A percentile compares a stretch with the other conserved stretches of the same genome.
phyloP scores from a whole-genome alignment of 2,888 invertebrate species.

The Megaustenia siamemsis region DNA sequence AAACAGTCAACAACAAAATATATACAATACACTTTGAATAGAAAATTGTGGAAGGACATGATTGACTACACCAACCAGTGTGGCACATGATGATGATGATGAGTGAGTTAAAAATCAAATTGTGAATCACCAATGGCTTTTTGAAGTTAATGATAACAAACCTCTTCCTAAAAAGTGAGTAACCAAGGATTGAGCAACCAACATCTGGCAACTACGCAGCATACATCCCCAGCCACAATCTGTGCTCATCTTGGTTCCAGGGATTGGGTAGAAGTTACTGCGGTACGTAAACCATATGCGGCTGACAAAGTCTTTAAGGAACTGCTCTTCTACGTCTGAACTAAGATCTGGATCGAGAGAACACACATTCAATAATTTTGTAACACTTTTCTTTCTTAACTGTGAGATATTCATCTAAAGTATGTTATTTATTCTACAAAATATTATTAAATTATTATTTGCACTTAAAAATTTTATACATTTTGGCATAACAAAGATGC shows the following conservation, averaged over 20 bases:
- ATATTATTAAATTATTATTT: neutral
- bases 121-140: too few species aligned
- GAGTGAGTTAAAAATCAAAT: too few species aligned
- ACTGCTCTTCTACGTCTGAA: slow-evolving; percentile 83
- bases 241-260: slow-evolving; percentile 90
- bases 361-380: neutral
- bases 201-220: slow-evolving; percentile 94
- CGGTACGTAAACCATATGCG: slow-evolving; percentile 86
- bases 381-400: neutral
- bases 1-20: too few species aligned
- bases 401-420: too few species aligned
- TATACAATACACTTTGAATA: too few species aligned
- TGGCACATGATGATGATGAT: too few species aligned
- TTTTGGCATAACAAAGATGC: too few species aligned
- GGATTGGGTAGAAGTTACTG: slow-evolving; percentile 89
- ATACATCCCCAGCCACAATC: slow-evolving; percentile 98
- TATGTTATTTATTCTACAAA: neutral
- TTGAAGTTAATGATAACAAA: slow-evolving; percentile 54
- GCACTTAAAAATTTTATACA: too few species aligned
- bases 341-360: neutral
- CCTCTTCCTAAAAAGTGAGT: slow-evolving; percentile 90
- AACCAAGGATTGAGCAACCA: slow-evolving; percentile 91
- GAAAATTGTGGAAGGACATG: too few species aligned
- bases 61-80: too few species aligned
- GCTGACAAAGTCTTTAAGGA: slow-evolving; percentile 90